These are phyloP conservation scores for Gambusia affinis DNA, from an alignment of 2,113 vertebrate species.

Conservation along the genomic window DNA sequence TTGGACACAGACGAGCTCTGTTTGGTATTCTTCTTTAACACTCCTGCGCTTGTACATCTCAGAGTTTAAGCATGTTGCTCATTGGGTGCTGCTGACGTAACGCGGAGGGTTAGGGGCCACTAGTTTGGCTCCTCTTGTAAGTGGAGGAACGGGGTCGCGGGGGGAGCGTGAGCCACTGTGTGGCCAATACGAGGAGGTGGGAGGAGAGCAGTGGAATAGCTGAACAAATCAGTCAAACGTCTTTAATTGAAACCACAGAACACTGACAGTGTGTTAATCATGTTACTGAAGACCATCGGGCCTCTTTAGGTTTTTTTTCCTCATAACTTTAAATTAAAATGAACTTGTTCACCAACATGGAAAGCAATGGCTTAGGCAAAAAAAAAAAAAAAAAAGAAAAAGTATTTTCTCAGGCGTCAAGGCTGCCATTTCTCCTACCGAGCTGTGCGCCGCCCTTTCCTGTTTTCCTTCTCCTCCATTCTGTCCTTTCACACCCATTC, in stretches of 20 bases:
- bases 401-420: slow-evolving; percentile 30
- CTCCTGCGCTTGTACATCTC: slow-evolving; percentile 40
- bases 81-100: slow-evolving; percentile 34
- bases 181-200: slow-evolving; percentile 25
- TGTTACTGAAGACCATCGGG: background rate
- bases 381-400: background rate
- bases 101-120: slow-evolving; percentile 41
- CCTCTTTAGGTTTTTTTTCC: no score
- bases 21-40: slow-evolving; percentile 67
- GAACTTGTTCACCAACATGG: background rate
- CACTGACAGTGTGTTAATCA: background rate
- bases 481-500: slow-evolving; percentile 44
- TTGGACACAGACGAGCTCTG: slow-evolving; percentile 55
- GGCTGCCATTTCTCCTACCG: slow-evolving; percentile 28
- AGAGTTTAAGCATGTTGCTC: slow-evolving; percentile 38
- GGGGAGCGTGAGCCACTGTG: slow-evolving; percentile 48
- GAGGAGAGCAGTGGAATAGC: slow-evolving; percentile 33
- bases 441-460: slow-evolving; percentile 64
- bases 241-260: slow-evolving; percentile 6
- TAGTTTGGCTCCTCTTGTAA: slow-evolving; percentile 40
- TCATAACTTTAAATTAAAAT: background rate
- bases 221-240: slow-evolving; percentile 2
- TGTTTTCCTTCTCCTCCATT: slow-evolving; percentile 74
- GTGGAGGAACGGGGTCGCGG: background rate
- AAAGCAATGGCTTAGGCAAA: background rate